Conservation (phyloP, 2,888 invertebrate genomes). For the Cheilosia soror region DNA sequence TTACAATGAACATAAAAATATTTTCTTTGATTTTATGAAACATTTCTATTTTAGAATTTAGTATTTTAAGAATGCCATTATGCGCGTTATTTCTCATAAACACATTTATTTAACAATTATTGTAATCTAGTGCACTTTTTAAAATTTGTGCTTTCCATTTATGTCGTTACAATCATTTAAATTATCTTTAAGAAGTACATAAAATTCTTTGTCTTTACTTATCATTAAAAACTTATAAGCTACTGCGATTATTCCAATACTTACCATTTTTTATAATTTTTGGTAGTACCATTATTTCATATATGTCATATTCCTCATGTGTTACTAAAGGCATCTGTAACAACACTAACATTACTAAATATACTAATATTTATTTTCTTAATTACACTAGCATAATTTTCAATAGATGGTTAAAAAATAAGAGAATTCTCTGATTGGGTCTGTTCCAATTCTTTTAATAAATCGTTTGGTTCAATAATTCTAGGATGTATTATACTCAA, state of each 20-base stretch:
- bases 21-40: conserved; percentile 30
- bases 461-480: conserved; percentile 1
- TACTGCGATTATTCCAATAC: conserved; percentile 17
- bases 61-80: conserved; percentile 21
- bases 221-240: conserved; percentile 26
- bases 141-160: conserved; percentile 6
- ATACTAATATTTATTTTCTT: background rate
- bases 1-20: conserved; percentile 25
- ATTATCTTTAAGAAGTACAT: conserved; percentile 15
- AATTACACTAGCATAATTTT: conserved; percentile 23
- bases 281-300: conserved; percentile 33
- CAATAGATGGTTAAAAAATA: conserved; percentile 8
- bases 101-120: conserved; percentile 19
- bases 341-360: conserved; percentile 3
- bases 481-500: conserved; percentile 20
- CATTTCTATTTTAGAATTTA: conserved; percentile 17
- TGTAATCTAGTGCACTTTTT: background rate
- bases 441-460: background rate
- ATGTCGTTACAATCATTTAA: conserved; percentile 20
- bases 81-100: conserved; percentile 30
- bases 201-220: conserved; percentile 19
- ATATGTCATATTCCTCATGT: conserved; percentile 23
- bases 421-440: conserved; percentile 9
- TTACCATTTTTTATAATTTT: conserved; percentile 35
- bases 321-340: conserved; percentile 24